Evolutionary conservation across 2,797 vertebrate genomes (phyloP), one percentile per base, ranked within the genome.

Genomic region (Gorsachius magnificus): DNA sequence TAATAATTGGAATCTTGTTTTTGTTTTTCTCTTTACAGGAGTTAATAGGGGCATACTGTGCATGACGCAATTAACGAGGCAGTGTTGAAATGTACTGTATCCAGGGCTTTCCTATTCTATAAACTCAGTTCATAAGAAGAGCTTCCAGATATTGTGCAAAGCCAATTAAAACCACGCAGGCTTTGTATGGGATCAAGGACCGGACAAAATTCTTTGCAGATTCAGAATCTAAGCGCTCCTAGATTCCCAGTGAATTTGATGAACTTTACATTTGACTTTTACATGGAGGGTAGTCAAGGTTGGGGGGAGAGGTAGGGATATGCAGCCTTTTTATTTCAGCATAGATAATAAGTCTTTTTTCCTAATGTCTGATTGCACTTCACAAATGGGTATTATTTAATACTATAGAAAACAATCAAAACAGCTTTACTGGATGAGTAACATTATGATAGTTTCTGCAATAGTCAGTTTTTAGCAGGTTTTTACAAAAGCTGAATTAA

Each of bases 341-440:
- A 70, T 64, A 89, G 31, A 51, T 60, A 96, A 91, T 70, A 87
- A 87, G 28, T 29, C 11, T 53, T 95, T 96, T 96, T 86, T 92
- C 70, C 35, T 85, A 87, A 87, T 89, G 17, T 94, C 89, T 93
- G 53, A 91, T 84, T 95, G 56, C 69, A 91, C 70, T 95, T 96
- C 82, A 77, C 65, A 85, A 96, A 58, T 4, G 75, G 88, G 17
- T 88, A 87, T 77, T 89, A 82, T 97, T 97, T 94, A 94, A 92
- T 74, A 83, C 12, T 78, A 38, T 12, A 77, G 61, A 83, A 76
- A 43, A 90, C 38, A 95, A 95, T 92, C 93, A 94, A 96, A 96
- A 79, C 57, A 89, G 31, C 58, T 84, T 94, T 79, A 65, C 48
- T 83, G 45, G 41, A 83, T 94, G 16, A 90, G 74, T 74, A 91